phyloP scores from a whole-genome alignment of 1,140 invertebrate species.

The Probaryconus sp. region DNA sequence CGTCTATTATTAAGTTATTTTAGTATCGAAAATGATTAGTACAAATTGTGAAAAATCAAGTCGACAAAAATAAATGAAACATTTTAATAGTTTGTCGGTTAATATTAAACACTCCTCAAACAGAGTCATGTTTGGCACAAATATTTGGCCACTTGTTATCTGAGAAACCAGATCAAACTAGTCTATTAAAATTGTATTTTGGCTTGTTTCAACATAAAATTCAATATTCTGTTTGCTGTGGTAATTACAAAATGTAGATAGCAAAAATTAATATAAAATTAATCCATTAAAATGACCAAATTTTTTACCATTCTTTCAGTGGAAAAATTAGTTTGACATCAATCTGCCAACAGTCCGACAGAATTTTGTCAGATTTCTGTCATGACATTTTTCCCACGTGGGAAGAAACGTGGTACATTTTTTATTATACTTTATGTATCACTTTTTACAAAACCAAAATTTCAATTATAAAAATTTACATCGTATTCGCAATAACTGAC shows the following conservation, averaged over 20 bases:
- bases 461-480: constrained; percentile 15
- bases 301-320: too few species aligned
- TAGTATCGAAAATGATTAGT: constrained; percentile 18
- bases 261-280: neutral
- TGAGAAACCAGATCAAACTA: constrained; percentile 46
- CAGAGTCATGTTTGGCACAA: constrained; percentile 48
- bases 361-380: too few species aligned
- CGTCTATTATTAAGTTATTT: constrained; percentile 4
- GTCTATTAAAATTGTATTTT: constrained; percentile 45
- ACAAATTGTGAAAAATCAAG: constrained; percentile 39
- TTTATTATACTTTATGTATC: neutral
- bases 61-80: constrained; percentile 23
- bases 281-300: too few species aligned
- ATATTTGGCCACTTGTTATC: constrained; percentile 52
- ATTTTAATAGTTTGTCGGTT: constrained; percentile 14
- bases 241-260: too few species aligned
- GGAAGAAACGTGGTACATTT: too few species aligned
- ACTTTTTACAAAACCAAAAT: neutral
- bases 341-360: too few species aligned
- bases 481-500: constrained; percentile 14
- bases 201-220: constrained; percentile 39
- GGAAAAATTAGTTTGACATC: too few species aligned
- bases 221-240: neutral
- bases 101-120: constrained; percentile 37
- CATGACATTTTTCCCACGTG: too few species aligned